Conservation (phyloP, 1,140 invertebrate species). For the Psilanteris sp. region DNA sequence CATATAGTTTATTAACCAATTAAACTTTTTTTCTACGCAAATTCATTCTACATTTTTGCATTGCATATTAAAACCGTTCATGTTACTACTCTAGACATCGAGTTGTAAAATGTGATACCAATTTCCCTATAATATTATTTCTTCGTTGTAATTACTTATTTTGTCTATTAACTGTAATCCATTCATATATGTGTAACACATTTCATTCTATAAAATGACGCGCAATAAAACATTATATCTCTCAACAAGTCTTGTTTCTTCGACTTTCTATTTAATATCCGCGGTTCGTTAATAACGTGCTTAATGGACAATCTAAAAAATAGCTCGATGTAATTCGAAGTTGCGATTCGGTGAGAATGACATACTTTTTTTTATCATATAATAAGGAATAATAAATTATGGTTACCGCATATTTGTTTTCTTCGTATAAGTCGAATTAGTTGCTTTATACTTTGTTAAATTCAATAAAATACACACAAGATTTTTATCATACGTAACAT, state of each 20-base stretch:
- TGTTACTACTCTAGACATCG: neutral
- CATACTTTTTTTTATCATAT: no score
- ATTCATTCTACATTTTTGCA: no score
- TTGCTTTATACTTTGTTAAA: no score
- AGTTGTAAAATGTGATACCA: slow-evolving; percentile 19
- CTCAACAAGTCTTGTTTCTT: slow-evolving; percentile 20
- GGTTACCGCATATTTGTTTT: no score
- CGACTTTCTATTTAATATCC: slow-evolving; percentile 52
- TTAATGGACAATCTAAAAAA: slow-evolving; percentile 15
- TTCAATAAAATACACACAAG: no score
- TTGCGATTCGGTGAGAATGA: no score
- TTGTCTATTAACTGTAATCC: slow-evolving; percentile 21
- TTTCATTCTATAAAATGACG: slow-evolving; percentile 28
- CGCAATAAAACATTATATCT: slow-evolving; percentile 30
- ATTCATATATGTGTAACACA: slow-evolving; percentile 42
- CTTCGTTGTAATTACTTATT: slow-evolving; percentile 24
- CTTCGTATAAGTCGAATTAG: no score
- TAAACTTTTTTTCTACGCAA: slow-evolving; percentile 30
- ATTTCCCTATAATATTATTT: slow-evolving; percentile 32
- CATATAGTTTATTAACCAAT: slow-evolving; percentile 35
- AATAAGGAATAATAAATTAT: no score
- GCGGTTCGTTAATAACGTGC: slow-evolving; percentile 21
- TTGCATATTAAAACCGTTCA: neutral
- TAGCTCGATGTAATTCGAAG: no score
- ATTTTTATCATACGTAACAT: no score